A percentile compares a stretch with the other conserved stretches of the same genome.
Conservation (phyloP, 1,140 invertebrate species). For the Pseudomyrmex cubaensis region DNA sequence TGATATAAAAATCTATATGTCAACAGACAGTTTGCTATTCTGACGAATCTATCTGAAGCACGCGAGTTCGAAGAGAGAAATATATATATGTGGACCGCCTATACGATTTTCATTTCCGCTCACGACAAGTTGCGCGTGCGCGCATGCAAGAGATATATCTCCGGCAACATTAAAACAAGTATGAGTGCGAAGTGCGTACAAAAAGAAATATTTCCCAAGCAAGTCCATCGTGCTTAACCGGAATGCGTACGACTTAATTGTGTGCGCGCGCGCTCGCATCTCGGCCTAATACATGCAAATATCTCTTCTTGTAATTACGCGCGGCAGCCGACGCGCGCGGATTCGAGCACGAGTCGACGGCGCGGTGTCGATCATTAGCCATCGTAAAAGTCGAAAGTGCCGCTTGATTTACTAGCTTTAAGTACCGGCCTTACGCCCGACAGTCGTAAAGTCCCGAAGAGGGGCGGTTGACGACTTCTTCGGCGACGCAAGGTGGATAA, state of each 20-base stretch:
- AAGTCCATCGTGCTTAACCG: not conserved
- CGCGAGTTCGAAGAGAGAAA: constrained; percentile 1
- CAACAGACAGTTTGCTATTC: no score
- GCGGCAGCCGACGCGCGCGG: constrained; percentile 18
- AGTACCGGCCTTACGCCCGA: constrained; percentile 39
- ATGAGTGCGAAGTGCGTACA: constrained; percentile 35
- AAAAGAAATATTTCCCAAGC: constrained; percentile 2
- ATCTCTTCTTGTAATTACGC: constrained; percentile 35
- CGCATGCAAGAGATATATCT: constrained; percentile 21
- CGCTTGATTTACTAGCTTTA: constrained; percentile 55
- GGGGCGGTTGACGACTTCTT: constrained; percentile 48
- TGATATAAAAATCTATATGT: no score
- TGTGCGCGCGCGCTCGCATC: not conserved
- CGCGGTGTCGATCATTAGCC: constrained; percentile 43
- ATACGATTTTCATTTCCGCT: not conserved
- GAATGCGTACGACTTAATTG: constrained; percentile 23
- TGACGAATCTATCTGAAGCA: no score
- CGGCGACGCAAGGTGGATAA: constrained; percentile 60
- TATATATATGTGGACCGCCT: not conserved
- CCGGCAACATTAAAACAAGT: constrained; percentile 16
- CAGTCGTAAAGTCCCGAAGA: constrained; percentile 29
- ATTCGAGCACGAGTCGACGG: not conserved
- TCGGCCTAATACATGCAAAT: constrained; percentile 43
- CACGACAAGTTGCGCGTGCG: constrained; percentile 35
- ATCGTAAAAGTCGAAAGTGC: constrained; percentile 42